phyloP scores from a whole-genome alignment of 2,888 invertebrate species.

The Muschampia staudingeri region DNA sequence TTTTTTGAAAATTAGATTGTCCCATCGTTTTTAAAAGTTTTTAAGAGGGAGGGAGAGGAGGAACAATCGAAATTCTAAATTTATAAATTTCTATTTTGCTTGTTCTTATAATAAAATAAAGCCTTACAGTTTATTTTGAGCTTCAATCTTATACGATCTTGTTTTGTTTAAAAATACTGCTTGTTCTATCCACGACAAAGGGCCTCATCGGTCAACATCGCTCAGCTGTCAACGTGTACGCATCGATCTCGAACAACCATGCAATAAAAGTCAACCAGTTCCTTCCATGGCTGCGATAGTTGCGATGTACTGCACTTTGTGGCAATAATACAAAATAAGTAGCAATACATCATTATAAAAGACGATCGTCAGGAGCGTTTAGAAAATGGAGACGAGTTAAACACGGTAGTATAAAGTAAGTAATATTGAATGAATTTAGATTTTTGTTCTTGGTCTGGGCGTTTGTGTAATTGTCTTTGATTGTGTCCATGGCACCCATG shows the following conservation, averaged over 20 bases:
- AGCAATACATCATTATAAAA: conserved; percentile 73
- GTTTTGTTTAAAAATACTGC: neutral
- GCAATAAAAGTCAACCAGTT: conserved; percentile 50
- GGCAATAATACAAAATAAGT: conserved; percentile 66
- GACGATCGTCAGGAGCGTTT: conserved; percentile 73
- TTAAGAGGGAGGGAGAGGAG: too few species aligned
- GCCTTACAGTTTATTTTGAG: too few species aligned
- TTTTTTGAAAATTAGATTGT: neutral
- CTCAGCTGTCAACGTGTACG: conserved; percentile 39
- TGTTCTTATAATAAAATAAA: too few species aligned
- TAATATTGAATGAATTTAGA: too few species aligned
- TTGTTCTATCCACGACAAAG: conserved; percentile 18
- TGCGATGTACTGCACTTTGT: conserved; percentile 34
- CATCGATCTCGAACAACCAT: conserved; percentile 43
- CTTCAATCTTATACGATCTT: neutral
- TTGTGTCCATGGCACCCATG: too few species aligned
- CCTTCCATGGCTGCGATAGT: conserved; percentile 16
- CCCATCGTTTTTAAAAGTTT: neutral
- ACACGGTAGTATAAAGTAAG: neutral
- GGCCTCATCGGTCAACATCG: conserved; percentile 35
- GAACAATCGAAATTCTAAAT: too few species aligned
- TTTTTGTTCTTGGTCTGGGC: too few species aligned
- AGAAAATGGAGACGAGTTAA: conserved; percentile 29
- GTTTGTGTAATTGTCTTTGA: too few species aligned
- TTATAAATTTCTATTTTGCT: too few species aligned